These are phyloP conservation scores for Eospalax fontanierii DNA, from an alignment of 2,797 vertebrate species.

Conservation along the genomic window DNA sequence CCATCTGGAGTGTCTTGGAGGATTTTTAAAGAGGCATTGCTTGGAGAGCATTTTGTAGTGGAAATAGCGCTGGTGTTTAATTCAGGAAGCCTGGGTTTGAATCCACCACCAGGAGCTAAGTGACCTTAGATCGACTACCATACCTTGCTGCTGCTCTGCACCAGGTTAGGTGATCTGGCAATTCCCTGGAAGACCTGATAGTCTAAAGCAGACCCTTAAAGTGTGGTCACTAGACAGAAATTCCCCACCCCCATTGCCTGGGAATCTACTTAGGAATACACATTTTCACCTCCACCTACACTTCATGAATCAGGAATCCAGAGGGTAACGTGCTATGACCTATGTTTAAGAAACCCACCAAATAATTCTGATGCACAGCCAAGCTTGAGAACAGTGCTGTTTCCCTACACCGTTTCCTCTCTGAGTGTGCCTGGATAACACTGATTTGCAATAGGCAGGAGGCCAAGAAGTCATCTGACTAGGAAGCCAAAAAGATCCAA, in stretches of 20 bases:
- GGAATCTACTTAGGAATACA: slow-evolving; percentile 29
- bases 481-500: not conserved
- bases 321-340: not conserved
- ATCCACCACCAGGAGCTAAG: slow-evolving; percentile 21
- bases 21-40: slow-evolving; percentile 75
- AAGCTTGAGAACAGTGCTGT: slow-evolving; percentile 1
- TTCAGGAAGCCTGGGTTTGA: slow-evolving; percentile 50
- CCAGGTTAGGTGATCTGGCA: slow-evolving; percentile 33
- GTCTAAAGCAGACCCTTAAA: not conserved
- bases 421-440: not conserved
- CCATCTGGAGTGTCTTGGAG: slow-evolving; percentile 82
- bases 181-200: not conserved
- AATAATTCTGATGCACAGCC: not conserved
- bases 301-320: slow-evolving; percentile 40
- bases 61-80: slow-evolving; percentile 42
- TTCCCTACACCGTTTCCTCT: not conserved
- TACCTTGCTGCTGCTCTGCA: slow-evolving; percentile 30
- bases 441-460: not conserved
- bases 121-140: not conserved
- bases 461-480: slow-evolving; percentile 7
- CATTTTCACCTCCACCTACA: not conserved
- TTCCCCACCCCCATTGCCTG: not conserved
- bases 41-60: slow-evolving; percentile 69
- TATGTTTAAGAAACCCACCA: slow-evolving; percentile 10
- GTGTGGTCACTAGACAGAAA: not conserved